Percentiles rank a stretch among this genome's conserved stretches.
phyloP scores from a whole-genome alignment of 2,113 vertebrate genomes.

The Brachypodius melanocephalos region DNA sequence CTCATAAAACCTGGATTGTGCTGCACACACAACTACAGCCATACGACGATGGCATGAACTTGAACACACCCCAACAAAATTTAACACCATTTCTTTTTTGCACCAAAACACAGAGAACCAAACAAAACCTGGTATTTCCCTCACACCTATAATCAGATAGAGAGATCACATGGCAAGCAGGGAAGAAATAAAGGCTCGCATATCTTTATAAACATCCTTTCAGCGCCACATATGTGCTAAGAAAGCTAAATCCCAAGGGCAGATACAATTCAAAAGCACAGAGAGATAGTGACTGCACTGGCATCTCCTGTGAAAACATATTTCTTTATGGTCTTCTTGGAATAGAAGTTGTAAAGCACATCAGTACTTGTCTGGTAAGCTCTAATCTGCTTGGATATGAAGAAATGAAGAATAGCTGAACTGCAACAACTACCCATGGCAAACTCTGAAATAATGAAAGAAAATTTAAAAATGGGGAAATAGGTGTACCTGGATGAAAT shows the following conservation, averaged over 20 bases:
- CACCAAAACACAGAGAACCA: background rate
- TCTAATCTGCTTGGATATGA: background rate
- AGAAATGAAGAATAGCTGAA: background rate
- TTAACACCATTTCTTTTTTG: background rate
- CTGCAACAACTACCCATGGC: background rate
- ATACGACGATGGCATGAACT: background rate
- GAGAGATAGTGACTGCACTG: background rate
- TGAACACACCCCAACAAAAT: background rate
- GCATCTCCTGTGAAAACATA: background rate
- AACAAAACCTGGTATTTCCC: background rate
- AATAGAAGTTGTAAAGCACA: background rate
- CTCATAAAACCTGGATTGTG: background rate
- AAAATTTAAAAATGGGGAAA: background rate
- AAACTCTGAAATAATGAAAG: background rate
- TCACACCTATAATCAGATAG: background rate
- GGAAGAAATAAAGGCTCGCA: background rate
- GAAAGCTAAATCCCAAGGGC: background rate
- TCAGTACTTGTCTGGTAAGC: background rate
- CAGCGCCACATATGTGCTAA: rapidly evolving
- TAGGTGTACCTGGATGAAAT: background rate
- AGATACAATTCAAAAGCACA: background rate
- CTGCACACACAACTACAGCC: background rate
- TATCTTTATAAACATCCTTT: background rate
- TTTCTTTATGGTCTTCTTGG: background rate
- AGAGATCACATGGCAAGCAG: background rate